Evolutionary conservation across 2,113 vertebrate species (phyloP).

Genomic region (Gasterosteus aculeatus): DNA sequence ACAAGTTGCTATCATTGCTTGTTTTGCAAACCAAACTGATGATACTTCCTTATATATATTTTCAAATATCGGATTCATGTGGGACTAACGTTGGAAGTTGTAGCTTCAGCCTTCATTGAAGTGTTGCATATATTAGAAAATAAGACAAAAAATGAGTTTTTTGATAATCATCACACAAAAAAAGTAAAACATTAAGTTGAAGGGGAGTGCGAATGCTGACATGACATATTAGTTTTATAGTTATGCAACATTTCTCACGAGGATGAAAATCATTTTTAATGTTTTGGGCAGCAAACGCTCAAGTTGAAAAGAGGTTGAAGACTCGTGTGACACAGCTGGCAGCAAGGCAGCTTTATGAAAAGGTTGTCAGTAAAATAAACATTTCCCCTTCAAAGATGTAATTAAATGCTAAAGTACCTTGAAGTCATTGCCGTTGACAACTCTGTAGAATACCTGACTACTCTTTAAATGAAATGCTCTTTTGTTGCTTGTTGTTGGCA

Average conservation of each 20-base stretch:
- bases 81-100: neutral
- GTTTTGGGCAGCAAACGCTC: neutral
- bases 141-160: too few species aligned
- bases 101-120: neutral
- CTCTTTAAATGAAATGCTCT: neutral
- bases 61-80: too few species aligned
- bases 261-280: neutral
- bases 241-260: neutral
- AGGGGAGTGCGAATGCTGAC: neutral
- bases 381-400: neutral
- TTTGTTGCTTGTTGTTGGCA: too few species aligned
- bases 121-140: neutral
- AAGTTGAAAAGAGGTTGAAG: neutral
- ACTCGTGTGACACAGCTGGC: neutral
- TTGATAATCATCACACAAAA: neutral
- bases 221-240: neutral
- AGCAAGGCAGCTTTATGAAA: neutral
- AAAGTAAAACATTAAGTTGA: neutral
- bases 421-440: too few species aligned
- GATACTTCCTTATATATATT: neutral
- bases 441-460: neutral
- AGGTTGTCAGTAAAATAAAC: neutral
- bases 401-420: neutral
- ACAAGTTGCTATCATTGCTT: too few species aligned
- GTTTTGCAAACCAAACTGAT: neutral